Evolutionary conservation across 2,888 invertebrate genomes (phyloP), one percentile per base, ranked within the genome.

Genomic region (Melinopterus prodromus): DNA sequence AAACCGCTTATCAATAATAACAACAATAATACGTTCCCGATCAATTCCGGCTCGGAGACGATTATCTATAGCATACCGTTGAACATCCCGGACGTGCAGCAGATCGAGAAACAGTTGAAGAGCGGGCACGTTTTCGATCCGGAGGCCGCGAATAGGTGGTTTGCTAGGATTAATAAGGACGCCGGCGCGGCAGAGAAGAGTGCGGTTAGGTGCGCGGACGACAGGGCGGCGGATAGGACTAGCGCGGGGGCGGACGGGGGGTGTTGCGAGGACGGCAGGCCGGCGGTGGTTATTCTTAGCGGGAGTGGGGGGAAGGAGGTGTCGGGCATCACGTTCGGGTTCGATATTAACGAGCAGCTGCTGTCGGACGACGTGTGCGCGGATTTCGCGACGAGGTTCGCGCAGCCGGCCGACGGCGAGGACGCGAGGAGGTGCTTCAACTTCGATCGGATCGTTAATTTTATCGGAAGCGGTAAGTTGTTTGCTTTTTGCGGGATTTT

Each of bases 271-370:
- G 77, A 80, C 70, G 78, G 76, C 37, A 91, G 94, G 81, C 95
- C 95, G 79, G 93, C 95, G 78, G 96, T 96, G 82, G 93, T 95
- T 81, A 93, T 96, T 86, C 90, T 95, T 83, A 92, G 94, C 88
- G 93, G 94, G 86, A 90, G 91, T 82, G 87, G 88, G 79, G 89
- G 90, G 84, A 91, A 91, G 83, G 91, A 91, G 83, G 92, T 94
- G 89, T 92, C 92, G 86, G 94, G 93, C 85, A 92, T 96, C 80
- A 95, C 95, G 69, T 97, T 97, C 89, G 95, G 95, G 14, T 95
- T 95, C 89, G 95, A 94, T 87, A 90, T 95, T 81, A 95, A 95
- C 89, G 94, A 95, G 89, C 93, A 94, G 87, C 90, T 95, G 85
- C 89, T 95, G 85, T 90, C 91, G n/a, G 88, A 88, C 76, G 88